phyloP scores from a whole-genome alignment of 2,113 vertebrate genomes.

The Grammatotria lemairii region DNA sequence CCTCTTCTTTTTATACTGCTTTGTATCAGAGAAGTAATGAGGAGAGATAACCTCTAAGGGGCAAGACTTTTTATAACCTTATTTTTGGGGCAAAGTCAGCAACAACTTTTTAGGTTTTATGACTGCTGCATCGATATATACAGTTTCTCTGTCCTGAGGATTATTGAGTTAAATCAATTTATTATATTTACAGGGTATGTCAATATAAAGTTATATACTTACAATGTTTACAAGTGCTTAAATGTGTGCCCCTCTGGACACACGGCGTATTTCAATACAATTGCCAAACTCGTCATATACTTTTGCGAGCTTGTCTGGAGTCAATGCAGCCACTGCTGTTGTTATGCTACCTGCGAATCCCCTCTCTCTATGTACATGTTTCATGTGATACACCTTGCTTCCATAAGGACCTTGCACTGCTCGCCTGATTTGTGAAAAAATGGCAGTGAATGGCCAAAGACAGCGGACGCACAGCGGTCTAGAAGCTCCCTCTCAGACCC shows the following conservation, averaged over 20 bases:
- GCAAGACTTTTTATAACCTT: not conserved
- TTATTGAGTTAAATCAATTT: not conserved
- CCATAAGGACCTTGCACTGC: not conserved
- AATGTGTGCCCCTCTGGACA: not conserved
- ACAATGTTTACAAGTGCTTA: not conserved
- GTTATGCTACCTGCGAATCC: not conserved
- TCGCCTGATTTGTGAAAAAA: not conserved
- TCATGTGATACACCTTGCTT: not conserved
- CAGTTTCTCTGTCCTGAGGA: not conserved
- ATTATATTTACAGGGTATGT: not conserved
- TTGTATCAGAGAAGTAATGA: not conserved
- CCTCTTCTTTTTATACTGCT: not conserved
- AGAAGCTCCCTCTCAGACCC: not conserved
- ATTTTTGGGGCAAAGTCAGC: not conserved
- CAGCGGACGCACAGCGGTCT: not conserved
- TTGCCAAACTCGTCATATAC: not conserved
- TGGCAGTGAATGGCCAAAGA: not conserved
- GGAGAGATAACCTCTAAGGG: not conserved
- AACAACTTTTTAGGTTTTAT: not conserved
- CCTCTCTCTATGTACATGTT: not conserved
- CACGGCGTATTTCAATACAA: not conserved
- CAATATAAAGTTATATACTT: not conserved
- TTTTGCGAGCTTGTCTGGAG: not conserved
- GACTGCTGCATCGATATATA: not conserved
- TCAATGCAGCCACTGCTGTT: not conserved